phyloP scores from a whole-genome alignment of 2,113 vertebrate species.

The Eulacestoma nigropectus region DNA sequence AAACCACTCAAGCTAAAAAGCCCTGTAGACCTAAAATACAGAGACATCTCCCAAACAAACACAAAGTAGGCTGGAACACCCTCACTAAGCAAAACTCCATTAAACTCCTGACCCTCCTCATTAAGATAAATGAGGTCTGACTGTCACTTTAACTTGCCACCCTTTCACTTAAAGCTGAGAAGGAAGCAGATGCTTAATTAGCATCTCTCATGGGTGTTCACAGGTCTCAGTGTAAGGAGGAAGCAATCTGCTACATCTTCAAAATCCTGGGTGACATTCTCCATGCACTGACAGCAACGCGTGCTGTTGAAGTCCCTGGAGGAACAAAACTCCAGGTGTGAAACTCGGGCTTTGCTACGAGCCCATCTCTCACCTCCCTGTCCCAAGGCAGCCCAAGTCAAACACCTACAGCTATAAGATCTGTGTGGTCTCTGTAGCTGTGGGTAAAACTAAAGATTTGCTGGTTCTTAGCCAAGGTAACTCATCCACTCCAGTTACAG shows the following conservation, averaged over 20 bases:
- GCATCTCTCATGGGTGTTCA: slow-evolving; percentile 19
- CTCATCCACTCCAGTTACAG: background rate
- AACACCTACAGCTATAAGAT: background rate
- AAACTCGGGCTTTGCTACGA: background rate
- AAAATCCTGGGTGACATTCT: background rate
- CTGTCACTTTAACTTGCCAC: slow-evolving; percentile 44
- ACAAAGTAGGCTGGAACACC: background rate
- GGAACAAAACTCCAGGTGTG: background rate
- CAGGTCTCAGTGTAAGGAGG: background rate
- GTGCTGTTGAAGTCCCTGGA: background rate
- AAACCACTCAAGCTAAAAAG: background rate
- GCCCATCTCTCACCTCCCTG: background rate
- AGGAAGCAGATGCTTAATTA: slow-evolving; percentile 54
- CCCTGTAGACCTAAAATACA: background rate
- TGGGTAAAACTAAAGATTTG: background rate
- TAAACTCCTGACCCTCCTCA: slow-evolving; percentile 23
- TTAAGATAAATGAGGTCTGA: slow-evolving; percentile 43
- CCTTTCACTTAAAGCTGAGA: slow-evolving; percentile 21
- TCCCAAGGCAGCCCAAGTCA: background rate
- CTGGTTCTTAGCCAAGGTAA: background rate
- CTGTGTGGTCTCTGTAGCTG: background rate
- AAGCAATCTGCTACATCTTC: slow-evolving; percentile 5
- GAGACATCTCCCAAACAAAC: background rate
- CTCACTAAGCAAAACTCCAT: background rate
- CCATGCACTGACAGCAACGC: rapidly evolving